Conservation (phyloP, 2,797 vertebrate species). For the Pangasius larnaudii region DNA sequence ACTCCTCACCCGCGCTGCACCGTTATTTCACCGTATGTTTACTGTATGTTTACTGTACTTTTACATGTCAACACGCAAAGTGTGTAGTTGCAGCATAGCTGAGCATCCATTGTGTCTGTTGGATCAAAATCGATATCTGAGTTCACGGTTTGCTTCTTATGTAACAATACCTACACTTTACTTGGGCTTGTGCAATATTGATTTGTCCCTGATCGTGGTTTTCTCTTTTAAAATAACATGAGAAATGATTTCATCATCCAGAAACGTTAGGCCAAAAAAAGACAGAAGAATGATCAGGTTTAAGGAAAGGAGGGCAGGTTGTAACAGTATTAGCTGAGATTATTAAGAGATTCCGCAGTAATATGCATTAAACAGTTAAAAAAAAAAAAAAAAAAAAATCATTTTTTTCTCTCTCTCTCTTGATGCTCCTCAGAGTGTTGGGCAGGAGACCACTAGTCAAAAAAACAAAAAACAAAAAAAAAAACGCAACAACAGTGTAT, state of each 20-base stretch:
- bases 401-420: background rate
- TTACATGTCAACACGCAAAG: background rate
- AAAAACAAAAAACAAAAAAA: no score
- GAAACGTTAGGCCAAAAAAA: background rate
- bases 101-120: background rate
- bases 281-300: background rate
- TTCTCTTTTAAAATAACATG: background rate
- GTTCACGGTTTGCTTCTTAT: constrained; percentile 2
- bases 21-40: background rate
- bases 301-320: background rate
- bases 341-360: background rate
- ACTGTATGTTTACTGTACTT: background rate
- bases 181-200: background rate
- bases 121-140: constrained; percentile 2
- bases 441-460: background rate
- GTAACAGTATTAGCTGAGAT: background rate
- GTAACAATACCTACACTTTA: background rate
- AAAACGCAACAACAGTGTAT: background rate
- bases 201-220: background rate
- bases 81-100: background rate
- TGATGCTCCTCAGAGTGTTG: background rate
- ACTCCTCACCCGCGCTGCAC: background rate
- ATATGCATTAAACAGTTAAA: background rate
- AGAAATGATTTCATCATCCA: background rate
- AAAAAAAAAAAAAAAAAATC: no score